Evolutionary conservation across 2,888 invertebrate genomes (phyloP).

Genomic region (Encarsia formosa): DNA sequence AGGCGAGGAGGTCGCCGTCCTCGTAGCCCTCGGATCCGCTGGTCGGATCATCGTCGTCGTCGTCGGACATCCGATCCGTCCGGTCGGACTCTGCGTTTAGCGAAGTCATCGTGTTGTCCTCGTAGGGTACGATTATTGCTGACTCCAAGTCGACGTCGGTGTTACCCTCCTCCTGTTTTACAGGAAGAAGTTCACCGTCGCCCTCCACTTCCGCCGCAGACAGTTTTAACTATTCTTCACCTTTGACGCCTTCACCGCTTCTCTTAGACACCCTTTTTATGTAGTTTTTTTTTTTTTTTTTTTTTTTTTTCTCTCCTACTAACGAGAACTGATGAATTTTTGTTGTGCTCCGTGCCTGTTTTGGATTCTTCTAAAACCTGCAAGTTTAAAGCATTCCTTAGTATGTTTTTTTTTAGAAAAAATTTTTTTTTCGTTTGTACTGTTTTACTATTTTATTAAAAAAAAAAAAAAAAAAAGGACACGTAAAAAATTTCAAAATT

Average conservation of each 20-base stretch:
- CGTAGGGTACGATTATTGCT: conserved; percentile 1
- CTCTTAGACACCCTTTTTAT: neutral
- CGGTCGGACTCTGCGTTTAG: conserved; percentile 44
- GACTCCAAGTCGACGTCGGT: neutral
- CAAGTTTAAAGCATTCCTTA: too few species aligned
- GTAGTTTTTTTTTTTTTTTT: too few species aligned
- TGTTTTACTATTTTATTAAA: too few species aligned
- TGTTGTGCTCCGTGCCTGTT: too few species aligned
- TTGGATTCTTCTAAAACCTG: too few species aligned
- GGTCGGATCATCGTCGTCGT: conserved; percentile 79
- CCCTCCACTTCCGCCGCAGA: conserved; percentile 16
- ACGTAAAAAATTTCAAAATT: too few species aligned
- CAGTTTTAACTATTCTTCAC: conserved; percentile 14
- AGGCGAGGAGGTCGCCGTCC: conserved; percentile 76
- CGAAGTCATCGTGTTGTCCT: conserved; percentile 38
- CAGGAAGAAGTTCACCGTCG: conserved; percentile 19
- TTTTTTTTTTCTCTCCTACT: too few species aligned
- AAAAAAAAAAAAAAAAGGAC: too few species aligned
- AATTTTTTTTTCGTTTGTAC: too few species aligned
- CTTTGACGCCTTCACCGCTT: neutral
- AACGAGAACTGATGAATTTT: too few species aligned
- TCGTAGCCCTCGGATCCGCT: conserved; percentile 76
- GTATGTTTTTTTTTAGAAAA: too few species aligned
- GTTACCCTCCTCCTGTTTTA: conserved; percentile 15
- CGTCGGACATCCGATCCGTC: conserved; percentile 57